Conservation (phyloP, 2,113 vertebrate species). For the Cranoglanis bouderius region DNA sequence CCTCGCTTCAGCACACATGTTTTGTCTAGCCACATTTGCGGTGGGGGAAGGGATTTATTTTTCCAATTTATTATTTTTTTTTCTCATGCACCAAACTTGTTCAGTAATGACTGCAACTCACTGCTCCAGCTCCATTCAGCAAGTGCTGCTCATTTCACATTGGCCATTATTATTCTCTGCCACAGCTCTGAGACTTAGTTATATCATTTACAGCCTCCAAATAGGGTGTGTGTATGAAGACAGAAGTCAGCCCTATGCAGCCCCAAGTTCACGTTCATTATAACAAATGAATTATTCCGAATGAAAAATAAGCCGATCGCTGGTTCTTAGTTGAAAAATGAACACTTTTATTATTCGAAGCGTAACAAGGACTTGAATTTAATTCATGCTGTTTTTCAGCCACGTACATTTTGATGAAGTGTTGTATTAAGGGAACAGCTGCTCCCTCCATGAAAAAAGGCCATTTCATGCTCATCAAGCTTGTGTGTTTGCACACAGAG, state of each 20-base stretch:
- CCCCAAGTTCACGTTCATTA: not conserved
- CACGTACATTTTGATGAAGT: not conserved
- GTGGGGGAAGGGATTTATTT: not conserved
- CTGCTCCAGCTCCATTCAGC: not conserved
- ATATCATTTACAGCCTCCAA: conserved; percentile 20
- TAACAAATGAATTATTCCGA: not conserved
- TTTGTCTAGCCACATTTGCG: not conserved
- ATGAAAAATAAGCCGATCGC: not conserved
- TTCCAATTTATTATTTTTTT: not conserved
- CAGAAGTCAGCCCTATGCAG: not conserved
- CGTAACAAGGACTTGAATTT: not conserved
- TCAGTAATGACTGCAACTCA: not conserved
- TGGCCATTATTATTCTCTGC: conserved; percentile 15
- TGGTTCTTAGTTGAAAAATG: not conserved
- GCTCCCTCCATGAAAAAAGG: conserved; percentile 22
- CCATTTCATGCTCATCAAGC: conserved; percentile 36
- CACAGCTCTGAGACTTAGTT: not conserved
- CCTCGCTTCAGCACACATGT: not conserved
- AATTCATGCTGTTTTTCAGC: not conserved
- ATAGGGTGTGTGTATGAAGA: conserved; percentile 13
- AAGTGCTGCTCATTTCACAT: conserved; percentile 3
- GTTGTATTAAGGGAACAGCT: conserved; percentile 27
- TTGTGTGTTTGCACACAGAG: conserved; percentile 41
- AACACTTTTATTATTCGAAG: not conserved
- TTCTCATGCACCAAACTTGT: not conserved